Evolutionary conservation across 2,113 vertebrate species (phyloP), one percentile per base, ranked within the genome.

Genomic region (Rhea pennata): DNA sequence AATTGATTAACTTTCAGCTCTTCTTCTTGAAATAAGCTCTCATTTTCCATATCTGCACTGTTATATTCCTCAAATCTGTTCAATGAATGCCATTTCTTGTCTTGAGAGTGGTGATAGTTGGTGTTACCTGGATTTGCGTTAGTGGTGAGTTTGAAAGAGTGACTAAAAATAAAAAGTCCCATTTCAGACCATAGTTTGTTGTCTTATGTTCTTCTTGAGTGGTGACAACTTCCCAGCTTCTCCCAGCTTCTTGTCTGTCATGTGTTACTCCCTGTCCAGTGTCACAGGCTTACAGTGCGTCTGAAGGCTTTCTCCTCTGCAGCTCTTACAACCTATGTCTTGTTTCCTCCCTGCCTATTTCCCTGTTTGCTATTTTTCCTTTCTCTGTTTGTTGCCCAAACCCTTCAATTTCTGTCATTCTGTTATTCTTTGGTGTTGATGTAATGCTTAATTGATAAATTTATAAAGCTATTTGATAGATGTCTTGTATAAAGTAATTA

Each of bases 311-410:
- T 92, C 50, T 91, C 14, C 31, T 88, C 17, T 66, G 15, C 62
- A 73, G 20, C 44, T 79, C 9, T 83, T 91, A 5, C 4, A 4
- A 48, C 6, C 19, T 56, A 21, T 61, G 27, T 12, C 24, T 74
- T 58, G 22, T 42, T 62, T 76, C n/a, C 9, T 92, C 36, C 2
- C 36, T 75, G 39, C 51, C 29, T 59, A 10, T 59, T 59, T 58
- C 56, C 56, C 27, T 56, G 27, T 26, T 39, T 26, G 17, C 24
- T 51, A 54, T 27, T 26, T 48, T 24, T 53, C 9, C 39, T n/a
- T n/a, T 36, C 2, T 4, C 24, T 0, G 42, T 14, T 78, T 1
- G 0, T 44, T 75, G 19, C 9, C 44, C 40, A 23, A 82, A 66
- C 33, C 9, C 87, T 54, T 87, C 16, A 8, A 9, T 70, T 95